Evolutionary conservation across 2,888 invertebrate species (phyloP), one percentile per base, ranked within the genome.

Genomic region (Diadegma fenestrale): DNA sequence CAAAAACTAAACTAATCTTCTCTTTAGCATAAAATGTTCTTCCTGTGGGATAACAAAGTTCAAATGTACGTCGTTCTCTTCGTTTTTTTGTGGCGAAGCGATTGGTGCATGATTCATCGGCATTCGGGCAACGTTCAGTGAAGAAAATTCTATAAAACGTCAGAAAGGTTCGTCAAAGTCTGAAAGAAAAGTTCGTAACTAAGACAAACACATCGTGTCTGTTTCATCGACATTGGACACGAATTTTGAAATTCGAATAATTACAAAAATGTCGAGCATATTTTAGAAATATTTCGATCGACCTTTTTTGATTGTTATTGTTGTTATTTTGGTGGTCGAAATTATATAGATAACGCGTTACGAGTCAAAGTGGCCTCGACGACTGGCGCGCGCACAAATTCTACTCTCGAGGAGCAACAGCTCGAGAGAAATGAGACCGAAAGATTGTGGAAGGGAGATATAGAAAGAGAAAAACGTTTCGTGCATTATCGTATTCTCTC

Each of bases 401-500:
- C 19, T n/a, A 17, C 22, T 45, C 63, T 58, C 43, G 54, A 64
- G 22, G 79, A 58, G 69, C 69, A 80, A 79, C 73, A 73, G 73
- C 45, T 19, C 41, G 54, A 45, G 71, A 78, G 54, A 77, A 77
- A 48, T 43, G 45, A 64, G 45, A 76, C 33, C 64, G 81, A 76
- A 77, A 78, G 80, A 30, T 51, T 66, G 82, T 61, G 48, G 51
- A 30, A 48, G 54, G 51, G 80, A 41, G 68, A 66, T n/a, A 45
- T 30, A 73, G 72, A n/a, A 37, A 75, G 71, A 76, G 41, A 63
- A 69, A 80, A 80, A 48, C 45, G 72, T 66, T 51, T 79, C 73
- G 63, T 61, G 75, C 68, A 79, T 75, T 79, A 75, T 83, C 63
- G 64, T 82, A 82, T 77, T 75, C 79, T 84, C 76, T 84, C 76